These are phyloP conservation scores for Drosophila bocki DNA, from an alignment of 1,140 invertebrate genomes.

Conservation along the genomic window DNA sequence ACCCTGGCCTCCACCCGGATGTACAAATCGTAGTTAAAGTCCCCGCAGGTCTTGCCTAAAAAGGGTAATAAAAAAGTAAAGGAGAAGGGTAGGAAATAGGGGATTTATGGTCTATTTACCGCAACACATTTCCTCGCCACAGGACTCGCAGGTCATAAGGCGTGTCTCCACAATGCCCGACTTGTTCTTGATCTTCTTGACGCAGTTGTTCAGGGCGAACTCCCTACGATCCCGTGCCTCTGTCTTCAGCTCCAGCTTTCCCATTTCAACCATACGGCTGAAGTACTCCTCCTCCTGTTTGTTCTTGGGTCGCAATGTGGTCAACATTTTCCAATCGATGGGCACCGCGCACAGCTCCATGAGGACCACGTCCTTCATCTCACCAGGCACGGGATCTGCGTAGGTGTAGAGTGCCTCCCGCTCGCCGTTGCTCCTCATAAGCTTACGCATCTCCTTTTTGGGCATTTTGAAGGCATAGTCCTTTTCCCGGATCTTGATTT, in stretches of 20 bases:
- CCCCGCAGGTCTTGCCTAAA: constrained; percentile 84
- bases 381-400: constrained; percentile 92
- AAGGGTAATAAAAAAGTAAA: background rate
- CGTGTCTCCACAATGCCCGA: constrained; percentile 92
- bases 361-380: constrained; percentile 90
- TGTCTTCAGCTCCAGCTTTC: constrained; percentile 91
- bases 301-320: constrained; percentile 92
- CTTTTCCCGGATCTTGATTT: constrained; percentile 89
- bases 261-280: constrained; percentile 92
- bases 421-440: constrained; percentile 73
- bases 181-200: constrained; percentile 91
- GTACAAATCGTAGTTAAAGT: constrained; percentile 86
- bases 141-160: constrained; percentile 85
- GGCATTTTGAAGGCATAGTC: constrained; percentile 86
- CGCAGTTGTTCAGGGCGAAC: constrained; percentile 87
- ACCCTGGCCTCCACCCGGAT: constrained; percentile 81
- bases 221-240: constrained; percentile 88
- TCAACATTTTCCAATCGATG: constrained; percentile 98
- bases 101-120: background rate
- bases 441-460: constrained; percentile 76
- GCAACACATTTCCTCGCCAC: constrained; percentile 11
- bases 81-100: background rate
- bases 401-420: constrained; percentile 86
- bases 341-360: constrained; percentile 92
- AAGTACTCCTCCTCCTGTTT: constrained; percentile 95